Evolutionary conservation across 2,888 invertebrate species (phyloP).

Genomic region (Eutolmus rufibarbis): DNA sequence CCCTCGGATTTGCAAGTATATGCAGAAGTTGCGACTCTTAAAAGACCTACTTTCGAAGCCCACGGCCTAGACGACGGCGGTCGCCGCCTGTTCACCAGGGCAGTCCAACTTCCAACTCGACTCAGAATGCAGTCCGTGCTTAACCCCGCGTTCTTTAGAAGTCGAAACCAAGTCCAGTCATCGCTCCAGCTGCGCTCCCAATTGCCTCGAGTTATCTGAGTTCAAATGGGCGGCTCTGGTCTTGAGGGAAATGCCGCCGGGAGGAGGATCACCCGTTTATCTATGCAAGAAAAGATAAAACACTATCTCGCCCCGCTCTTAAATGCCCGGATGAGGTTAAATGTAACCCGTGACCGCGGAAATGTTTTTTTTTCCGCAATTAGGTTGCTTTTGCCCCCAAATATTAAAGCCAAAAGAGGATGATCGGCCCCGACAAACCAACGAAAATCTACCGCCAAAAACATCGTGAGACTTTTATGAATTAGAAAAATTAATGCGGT

Average conservation of each 20-base stretch:
- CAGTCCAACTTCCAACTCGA: not conserved
- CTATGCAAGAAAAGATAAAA: not conserved
- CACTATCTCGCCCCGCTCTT: not conserved
- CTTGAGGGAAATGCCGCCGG: conserved; percentile 30
- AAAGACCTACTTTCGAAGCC: not conserved
- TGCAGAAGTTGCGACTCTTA: not conserved
- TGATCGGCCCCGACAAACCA: not conserved
- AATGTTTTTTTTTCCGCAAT: not conserved
- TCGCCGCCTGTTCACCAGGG: not conserved
- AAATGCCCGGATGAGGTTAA: not conserved
- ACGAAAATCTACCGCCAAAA: not conserved
- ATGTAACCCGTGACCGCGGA: not conserved
- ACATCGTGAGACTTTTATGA: not conserved
- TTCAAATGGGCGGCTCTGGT: conserved; percentile 32
- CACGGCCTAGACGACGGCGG: not conserved
- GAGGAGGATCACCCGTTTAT: conserved; percentile 24
- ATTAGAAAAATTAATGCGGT: not conserved
- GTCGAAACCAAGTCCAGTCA: not conserved
- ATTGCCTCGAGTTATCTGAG: conserved; percentile 22
- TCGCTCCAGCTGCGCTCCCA: not conserved
- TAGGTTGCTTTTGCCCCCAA: not conserved
- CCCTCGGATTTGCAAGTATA: not conserved
- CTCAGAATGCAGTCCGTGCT: not conserved
- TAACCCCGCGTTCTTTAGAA: not conserved
- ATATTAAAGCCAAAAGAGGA: not conserved